These are phyloP conservation scores for Zingel zingel DNA, from an alignment of 2,113 vertebrate genomes.

Conservation along the genomic window DNA sequence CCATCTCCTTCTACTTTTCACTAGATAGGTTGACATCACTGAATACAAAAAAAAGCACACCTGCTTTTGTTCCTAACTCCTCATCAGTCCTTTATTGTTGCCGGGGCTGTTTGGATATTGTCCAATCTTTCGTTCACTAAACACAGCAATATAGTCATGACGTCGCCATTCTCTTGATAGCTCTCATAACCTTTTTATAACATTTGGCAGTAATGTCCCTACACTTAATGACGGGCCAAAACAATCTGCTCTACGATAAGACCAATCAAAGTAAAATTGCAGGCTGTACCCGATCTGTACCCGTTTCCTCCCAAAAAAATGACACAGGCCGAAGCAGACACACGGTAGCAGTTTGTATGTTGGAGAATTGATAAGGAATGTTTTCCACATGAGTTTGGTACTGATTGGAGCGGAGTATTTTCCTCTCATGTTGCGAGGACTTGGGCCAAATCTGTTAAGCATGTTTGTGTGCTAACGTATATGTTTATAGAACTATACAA, in stretches of 20 bases:
- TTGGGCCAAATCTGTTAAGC: constrained; percentile 71
- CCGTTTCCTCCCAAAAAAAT: constrained; percentile 45
- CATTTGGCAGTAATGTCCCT: constrained; percentile 43
- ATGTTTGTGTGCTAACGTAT: constrained; percentile 4
- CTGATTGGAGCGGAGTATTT: constrained; percentile 43
- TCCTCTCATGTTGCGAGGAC: constrained; percentile 36
- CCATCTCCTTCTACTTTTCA: constrained; percentile 52
- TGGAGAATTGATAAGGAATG: constrained; percentile 79
- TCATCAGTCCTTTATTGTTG: constrained; percentile 13
- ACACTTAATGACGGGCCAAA: constrained; percentile 58
- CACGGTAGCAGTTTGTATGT: constrained; percentile 80
- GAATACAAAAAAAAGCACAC: constrained; percentile 17
- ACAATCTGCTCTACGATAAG: constrained; percentile 67
- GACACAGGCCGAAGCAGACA: constrained; percentile 50
- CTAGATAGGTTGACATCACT: constrained; percentile 42
- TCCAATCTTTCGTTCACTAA: constrained; percentile 28
- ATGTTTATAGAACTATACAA: background rate
- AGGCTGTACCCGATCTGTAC: constrained; percentile 50
- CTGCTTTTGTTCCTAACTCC: constrained; percentile 26
- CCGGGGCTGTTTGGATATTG: constrained; percentile 9
- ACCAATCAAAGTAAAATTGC: constrained; percentile 71
- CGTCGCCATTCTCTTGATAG: constrained; percentile 28
- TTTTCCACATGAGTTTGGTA: constrained; percentile 78
- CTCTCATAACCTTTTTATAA: constrained; percentile 39
- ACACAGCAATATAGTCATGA: constrained; percentile 6